Evolutionary conservation across 2,888 invertebrate genomes (phyloP), one percentile per base, ranked within the genome.

Genomic region (Monoplex corrugatus): DNA sequence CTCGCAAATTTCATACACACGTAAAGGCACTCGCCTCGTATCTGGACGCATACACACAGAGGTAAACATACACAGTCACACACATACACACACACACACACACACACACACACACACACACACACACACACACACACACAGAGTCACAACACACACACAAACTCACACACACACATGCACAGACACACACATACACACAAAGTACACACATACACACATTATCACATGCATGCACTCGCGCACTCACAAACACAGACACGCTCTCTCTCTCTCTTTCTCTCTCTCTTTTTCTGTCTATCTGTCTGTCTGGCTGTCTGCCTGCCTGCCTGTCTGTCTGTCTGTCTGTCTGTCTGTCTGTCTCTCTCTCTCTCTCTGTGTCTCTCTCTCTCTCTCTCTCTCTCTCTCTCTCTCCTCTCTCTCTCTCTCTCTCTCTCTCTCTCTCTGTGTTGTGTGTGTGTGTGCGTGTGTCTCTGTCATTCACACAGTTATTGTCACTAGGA

Each of bases 221-320:
- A 16, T n/a, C n/a, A 68, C 68, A 68, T 32, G 32, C n/a, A 68
- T 32, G 32, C 68, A 68, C n/a, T 8, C 68, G 32, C 68, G 32
- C 68, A 68, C 68, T n/a, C 68, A 68, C 68, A 68, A 28, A 68
- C 68, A 68, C 68, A 68, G n/a, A 68, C 68, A 28, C 68, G 32
- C 68, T 50, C 50, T 50, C 50, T 50, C 50, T 50, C 50, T 16
- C 50, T n/a, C 50, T 16, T 50, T 50, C 50, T 50, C 16, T 50
- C 50, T 50, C 50, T 50, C 50, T 50, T 16, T 16, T 50, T 50
- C 16, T 16, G 10, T 50, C 50, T 50, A 8, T 50, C 50, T 50
- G 10, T 16, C 50, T 50, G 8, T 16, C 50, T 50, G 10, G 50
- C 10, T 16, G 50, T 16, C 16, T 16, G 8, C 16, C 16, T 16